A percentile compares a stretch with the other conserved stretches of the same genome.
These are phyloP conservation scores for Hydrolagus colliei DNA, from an alignment of 2,797 vertebrate species.

Conservation along the genomic window DNA sequence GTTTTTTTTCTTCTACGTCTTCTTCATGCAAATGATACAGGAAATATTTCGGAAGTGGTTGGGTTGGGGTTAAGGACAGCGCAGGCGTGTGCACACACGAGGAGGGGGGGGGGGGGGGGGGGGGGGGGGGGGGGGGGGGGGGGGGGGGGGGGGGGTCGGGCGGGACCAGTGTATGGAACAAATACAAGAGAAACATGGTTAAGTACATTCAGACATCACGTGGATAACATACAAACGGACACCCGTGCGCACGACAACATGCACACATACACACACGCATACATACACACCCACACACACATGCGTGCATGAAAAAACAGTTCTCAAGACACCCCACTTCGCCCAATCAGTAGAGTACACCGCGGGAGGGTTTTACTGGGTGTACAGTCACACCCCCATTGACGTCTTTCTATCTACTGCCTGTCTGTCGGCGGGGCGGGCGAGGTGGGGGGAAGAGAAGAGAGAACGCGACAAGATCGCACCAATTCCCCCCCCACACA, in stretches of 20 bases:
- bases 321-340: constrained; percentile 20
- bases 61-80: constrained; percentile 59
- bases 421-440: constrained; percentile 38
- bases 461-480: constrained; percentile 54
- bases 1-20: constrained; percentile 35
- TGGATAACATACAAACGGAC: constrained; percentile 21
- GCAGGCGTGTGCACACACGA: constrained; percentile 42
- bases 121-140: too few species aligned
- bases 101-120: too few species aligned
- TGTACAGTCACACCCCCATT: constrained; percentile 22
- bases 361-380: constrained; percentile 28
- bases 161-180: constrained; percentile 31
- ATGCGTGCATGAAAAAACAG: too few species aligned
- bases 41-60: constrained; percentile 64
- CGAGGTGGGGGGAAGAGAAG: background rate
- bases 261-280: too few species aligned
- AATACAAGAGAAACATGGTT: constrained; percentile 32
- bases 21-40: constrained; percentile 72
- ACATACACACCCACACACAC: too few species aligned
- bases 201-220: constrained; percentile 31
- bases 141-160: background rate
- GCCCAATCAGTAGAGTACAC: constrained; percentile 29
- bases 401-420: constrained; percentile 34
- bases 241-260: background rate
- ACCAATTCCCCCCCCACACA: constrained; percentile 48